Evolutionary conservation across 2,113 vertebrate genomes (phyloP), one percentile per base, ranked within the genome.

Genomic region (Archilochus colubris): DNA sequence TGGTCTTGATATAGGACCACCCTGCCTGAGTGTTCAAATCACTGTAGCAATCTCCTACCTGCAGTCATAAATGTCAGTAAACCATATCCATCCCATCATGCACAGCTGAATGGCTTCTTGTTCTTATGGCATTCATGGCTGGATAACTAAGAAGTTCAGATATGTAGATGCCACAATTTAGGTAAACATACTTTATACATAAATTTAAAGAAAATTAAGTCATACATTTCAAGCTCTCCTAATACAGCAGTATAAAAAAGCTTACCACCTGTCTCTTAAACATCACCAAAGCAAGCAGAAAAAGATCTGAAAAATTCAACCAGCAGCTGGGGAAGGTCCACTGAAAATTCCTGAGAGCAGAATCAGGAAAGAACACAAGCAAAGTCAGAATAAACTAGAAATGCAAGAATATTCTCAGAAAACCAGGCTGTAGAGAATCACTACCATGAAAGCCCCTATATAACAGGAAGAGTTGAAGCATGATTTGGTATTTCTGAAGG

Each of bases 51-150:
- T 81, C 94, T 95, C 50, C 73, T 93, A 77, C 85, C 69, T 93
- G 76, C 61, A 80, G 51, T 40, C 70, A 92, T 91, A 93, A 96
- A 91, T 68, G 91, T 77, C 89, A 94, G 36, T 91, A 93, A 94
- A 86, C 84, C 64, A 54, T 72, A 90, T 21, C 69, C 89, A 93
- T 33, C 36, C 87, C 79, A 59, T 88, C 79, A 46, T 10, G 10
- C 3, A 2, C 46, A 89, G 80, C 64, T 91, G 79, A 96, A 91
- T 89, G 44, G 11, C n/a, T 95, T 76, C 86, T 92, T 89, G 31
- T 74, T 93, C 89, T 66, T 46, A 30, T 44, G 78, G 40, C 24
- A 61, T 43, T 81, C 58, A 58, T 88, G 43, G 23, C 43, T 79
- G 44, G n/a, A 46, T 53, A 57, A 38, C 68, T 86, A 91, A 80